These are phyloP conservation scores for Crotalus tigris DNA, from an alignment of 2,113 vertebrate species.

Conservation along the genomic window DNA sequence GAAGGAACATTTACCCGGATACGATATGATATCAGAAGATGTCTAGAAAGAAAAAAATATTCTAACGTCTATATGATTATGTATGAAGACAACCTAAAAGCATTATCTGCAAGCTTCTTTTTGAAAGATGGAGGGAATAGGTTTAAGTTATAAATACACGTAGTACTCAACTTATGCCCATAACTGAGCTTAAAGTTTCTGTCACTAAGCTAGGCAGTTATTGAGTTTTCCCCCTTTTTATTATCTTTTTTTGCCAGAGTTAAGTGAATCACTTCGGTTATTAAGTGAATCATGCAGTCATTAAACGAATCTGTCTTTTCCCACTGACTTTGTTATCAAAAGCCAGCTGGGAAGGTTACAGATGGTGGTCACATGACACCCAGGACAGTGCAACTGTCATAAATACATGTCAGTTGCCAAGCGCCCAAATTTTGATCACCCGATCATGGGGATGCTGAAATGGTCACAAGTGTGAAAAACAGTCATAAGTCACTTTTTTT, in stretches of 20 bases:
- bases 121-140: not conserved
- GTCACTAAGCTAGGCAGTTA: not conserved
- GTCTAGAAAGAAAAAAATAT: constrained; percentile 64
- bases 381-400: not conserved
- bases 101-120: not conserved
- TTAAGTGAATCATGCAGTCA: not conserved
- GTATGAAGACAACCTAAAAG: not conserved
- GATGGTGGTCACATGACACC: not conserved
- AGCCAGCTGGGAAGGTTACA: not conserved
- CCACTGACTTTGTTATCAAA: not conserved
- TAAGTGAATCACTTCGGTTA: not conserved
- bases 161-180: not conserved
- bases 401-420: not conserved
- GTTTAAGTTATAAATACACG: not conserved
- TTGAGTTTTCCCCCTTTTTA: not conserved
- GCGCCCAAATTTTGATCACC: not conserved
- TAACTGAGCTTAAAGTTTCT: not conserved
- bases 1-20: constrained; percentile 5
- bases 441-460: not conserved
- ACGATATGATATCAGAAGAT: constrained; percentile 62
- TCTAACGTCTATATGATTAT: not conserved
- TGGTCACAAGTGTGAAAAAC: not conserved
- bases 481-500: not conserved
- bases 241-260: not conserved
- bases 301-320: not conserved